phyloP scores from a whole-genome alignment of 2,797 vertebrate genomes.

The Scolopax rusticola region DNA sequence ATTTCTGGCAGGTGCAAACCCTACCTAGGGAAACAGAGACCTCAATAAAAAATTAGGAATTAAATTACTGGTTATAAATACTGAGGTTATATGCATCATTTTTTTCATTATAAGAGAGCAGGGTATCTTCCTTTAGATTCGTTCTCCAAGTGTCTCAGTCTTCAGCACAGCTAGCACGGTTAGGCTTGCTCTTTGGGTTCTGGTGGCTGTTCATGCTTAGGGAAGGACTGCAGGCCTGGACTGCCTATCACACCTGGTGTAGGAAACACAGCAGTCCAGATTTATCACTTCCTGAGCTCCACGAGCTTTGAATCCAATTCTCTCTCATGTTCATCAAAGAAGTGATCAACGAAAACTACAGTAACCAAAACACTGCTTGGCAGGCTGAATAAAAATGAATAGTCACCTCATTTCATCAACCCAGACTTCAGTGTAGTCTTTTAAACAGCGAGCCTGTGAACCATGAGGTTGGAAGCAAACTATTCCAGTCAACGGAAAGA shows the following conservation, averaged over 20 bases:
- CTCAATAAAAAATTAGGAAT: not conserved
- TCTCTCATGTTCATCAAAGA: not conserved
- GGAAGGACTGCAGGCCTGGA: not conserved
- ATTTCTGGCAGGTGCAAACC: not conserved
- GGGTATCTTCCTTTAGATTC: not conserved
- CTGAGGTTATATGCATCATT: not conserved
- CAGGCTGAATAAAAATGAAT: not conserved
- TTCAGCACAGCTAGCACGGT: not conserved
- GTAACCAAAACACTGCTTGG: not conserved
- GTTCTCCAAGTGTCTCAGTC: not conserved
- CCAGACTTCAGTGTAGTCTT: not conserved
- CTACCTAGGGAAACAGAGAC: not conserved
- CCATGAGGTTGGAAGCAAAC: not conserved
- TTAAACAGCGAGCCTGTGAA: not conserved
- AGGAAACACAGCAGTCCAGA: not conserved
- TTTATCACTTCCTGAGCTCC: not conserved
- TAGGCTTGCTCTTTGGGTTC: not conserved
- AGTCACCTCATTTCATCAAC: not conserved
- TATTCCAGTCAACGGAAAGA: constrained; percentile 28
- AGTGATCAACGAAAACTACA: not conserved
- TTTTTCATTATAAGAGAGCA: not conserved
- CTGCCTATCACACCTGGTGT: fast-evolving
- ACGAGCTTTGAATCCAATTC: not conserved
- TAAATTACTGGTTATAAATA: not conserved
- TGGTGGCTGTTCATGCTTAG: not conserved